Conservation (phyloP, 1,140 invertebrate species). For the Druon quercuslanigerum region DNA sequence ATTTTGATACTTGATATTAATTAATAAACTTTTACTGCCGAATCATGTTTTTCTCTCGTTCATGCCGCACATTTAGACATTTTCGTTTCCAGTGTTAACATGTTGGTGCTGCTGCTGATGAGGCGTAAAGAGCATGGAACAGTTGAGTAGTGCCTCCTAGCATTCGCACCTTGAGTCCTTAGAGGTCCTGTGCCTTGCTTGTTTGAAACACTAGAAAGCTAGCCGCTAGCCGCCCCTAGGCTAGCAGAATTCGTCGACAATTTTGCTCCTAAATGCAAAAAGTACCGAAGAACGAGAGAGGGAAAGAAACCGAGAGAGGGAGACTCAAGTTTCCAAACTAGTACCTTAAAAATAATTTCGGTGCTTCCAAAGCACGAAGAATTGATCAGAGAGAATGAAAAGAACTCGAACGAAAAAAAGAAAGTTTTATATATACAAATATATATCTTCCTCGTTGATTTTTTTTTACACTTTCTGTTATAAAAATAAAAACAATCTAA, state of each 20-base stretch:
- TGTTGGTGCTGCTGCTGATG: constrained; percentile 74
- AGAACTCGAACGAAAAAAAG: not conserved
- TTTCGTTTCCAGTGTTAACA: constrained; percentile 74
- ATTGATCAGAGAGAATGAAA: constrained; percentile 24
- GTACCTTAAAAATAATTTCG: constrained; percentile 31
- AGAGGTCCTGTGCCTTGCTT: constrained; percentile 68
- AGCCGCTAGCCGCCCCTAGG: constrained; percentile 46
- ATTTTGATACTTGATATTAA: not conserved
- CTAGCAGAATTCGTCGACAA: constrained; percentile 35
- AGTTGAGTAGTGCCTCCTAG: constrained; percentile 69
- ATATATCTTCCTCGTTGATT: not conserved
- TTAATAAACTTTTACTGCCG: not conserved
- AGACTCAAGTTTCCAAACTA: constrained; percentile 19
- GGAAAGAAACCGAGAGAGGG: constrained; percentile 31
- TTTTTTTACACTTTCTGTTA: not conserved
- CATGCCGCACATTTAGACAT: constrained; percentile 67
- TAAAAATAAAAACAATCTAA: not conserved
- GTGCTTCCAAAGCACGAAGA: constrained; percentile 8
- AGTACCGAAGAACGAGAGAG: constrained; percentile 42
- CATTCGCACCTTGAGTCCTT: constrained; percentile 67
- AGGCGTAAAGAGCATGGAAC: constrained; percentile 68
- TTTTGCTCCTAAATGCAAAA: constrained; percentile 35
- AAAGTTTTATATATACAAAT: not conserved
- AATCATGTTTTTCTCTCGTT: constrained; percentile 40
- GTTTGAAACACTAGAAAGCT: constrained; percentile 61